A percentile compares a stretch with the other conserved stretches of the same genome.
Evolutionary conservation across 2,888 invertebrate genomes (phyloP).

Genomic region (Meteorus colon): DNA sequence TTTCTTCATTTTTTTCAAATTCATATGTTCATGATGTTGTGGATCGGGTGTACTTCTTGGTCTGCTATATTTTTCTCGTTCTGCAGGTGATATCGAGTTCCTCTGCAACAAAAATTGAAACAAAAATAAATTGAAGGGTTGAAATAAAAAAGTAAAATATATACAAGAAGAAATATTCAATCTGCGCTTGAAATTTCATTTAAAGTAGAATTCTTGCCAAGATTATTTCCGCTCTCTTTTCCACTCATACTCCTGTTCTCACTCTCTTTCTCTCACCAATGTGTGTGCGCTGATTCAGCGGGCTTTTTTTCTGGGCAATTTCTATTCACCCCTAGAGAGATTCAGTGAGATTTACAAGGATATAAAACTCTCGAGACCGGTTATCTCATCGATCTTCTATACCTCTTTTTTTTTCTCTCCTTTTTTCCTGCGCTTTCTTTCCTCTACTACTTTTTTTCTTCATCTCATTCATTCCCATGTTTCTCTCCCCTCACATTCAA

Average conservation of each 20-base stretch:
- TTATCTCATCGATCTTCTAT: constrained; percentile 46
- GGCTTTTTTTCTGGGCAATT: constrained; percentile 37
- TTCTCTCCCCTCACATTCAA: constrained; percentile 46
- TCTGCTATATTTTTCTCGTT: constrained; percentile 82
- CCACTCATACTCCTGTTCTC: background rate
- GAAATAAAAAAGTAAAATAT: background rate
- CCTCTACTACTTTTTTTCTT: constrained; percentile 39
- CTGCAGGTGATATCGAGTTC: constrained; percentile 88
- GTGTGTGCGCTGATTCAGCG: constrained; percentile 22
- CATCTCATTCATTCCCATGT: constrained; percentile 23
- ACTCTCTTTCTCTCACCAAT: constrained; percentile 14
- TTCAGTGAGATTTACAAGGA: constrained; percentile 52
- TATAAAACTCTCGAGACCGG: constrained; percentile 49
- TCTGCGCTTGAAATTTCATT: constrained; percentile 12
- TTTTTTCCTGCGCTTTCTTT: constrained; percentile 19
- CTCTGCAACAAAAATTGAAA: constrained; percentile 76
- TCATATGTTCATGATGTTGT: constrained; percentile 79
- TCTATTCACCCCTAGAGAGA: constrained; percentile 45
- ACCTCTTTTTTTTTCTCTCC: constrained; percentile 10
- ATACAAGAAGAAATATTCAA: constrained; percentile 22
- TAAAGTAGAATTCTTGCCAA: constrained; percentile 17
- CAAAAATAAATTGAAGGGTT: constrained; percentile 20
- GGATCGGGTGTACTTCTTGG: constrained; percentile 85
- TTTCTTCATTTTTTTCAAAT: constrained; percentile 81
- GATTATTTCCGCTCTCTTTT: background rate